Percentiles rank a stretch among this genome's conserved stretches.
phyloP scores from a whole-genome alignment of 1,140 invertebrate genomes.

The Babylonia areolata region DNA sequence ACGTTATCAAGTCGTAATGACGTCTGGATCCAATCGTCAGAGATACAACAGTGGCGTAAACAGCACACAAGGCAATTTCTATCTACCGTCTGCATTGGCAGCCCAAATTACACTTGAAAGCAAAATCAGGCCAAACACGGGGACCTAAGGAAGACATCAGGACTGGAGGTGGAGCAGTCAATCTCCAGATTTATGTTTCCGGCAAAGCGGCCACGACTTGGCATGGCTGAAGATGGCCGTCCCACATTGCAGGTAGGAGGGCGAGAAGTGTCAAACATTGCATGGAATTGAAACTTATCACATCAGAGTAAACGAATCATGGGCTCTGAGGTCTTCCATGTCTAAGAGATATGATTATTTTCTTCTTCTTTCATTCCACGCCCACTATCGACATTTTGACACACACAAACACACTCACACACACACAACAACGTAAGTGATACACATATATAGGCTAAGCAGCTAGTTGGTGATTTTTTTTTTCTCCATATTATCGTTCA shows the following conservation, averaged over 20 bases:
- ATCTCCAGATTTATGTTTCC: constrained; percentile 58
- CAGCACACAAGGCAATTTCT: constrained; percentile 14
- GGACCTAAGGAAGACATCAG: constrained; percentile 10
- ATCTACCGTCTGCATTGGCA: constrained; percentile 40
- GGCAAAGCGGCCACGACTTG: constrained; percentile 56
- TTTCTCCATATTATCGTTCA: too few species aligned
- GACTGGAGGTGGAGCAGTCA: constrained; percentile 17
- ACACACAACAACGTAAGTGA: too few species aligned
- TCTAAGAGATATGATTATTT: too few species aligned
- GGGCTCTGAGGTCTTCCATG: too few species aligned
- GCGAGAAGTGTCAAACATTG: too few species aligned
- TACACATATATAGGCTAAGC: too few species aligned
- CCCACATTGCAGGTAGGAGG: constrained; percentile 34
- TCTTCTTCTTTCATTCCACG: too few species aligned
- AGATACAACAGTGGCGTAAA: constrained; percentile 38
- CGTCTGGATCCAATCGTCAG: constrained; percentile 21
- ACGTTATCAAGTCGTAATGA: background rate
- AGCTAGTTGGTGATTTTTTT: too few species aligned
- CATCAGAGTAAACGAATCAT: too few species aligned
- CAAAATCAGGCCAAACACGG: constrained; percentile 18
- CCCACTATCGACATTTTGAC: too few species aligned
- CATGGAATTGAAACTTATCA: too few species aligned
- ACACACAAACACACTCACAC: too few species aligned
- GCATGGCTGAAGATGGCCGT: constrained; percentile 45
- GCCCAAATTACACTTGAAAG: constrained; percentile 22